Conservation (phyloP, 2,113 vertebrate species). For the Tychaedon coryphoeus region DNA sequence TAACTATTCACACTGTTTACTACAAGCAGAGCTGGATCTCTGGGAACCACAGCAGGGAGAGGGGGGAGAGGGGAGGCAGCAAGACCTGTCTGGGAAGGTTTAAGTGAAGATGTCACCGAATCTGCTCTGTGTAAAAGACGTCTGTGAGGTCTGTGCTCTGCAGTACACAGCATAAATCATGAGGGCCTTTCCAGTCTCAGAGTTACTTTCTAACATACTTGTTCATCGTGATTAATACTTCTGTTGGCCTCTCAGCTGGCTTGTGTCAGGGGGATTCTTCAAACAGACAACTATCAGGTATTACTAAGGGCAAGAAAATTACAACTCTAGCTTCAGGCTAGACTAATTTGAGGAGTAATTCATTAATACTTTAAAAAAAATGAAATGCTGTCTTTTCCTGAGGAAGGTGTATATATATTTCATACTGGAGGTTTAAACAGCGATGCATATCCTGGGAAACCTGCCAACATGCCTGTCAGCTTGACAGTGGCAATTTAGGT, state of each 20-base stretch:
- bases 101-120: neutral
- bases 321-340: conserved; percentile 18
- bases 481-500: conserved; percentile 48
- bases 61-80: neutral
- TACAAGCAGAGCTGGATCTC: neutral
- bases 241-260: neutral
- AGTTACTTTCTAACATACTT: neutral
- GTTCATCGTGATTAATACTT: neutral
- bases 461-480: conserved; percentile 32
- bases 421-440: conserved; percentile 4
- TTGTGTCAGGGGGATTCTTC: neutral
- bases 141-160: accelerated
- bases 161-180: accelerated
- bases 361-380: neutral
- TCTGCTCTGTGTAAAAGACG: neutral
- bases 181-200: neutral
- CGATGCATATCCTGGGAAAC: conserved; percentile 29
- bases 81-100: neutral
- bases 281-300: neutral
- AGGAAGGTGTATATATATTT: neutral
- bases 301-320: neutral
- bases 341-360: conserved; percentile 37
- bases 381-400: neutral
- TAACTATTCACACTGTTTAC: neutral
- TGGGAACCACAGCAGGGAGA: neutral